Evolutionary conservation across 2,797 vertebrate genomes (phyloP).

Genomic region (Labroides dimidiatus): DNA sequence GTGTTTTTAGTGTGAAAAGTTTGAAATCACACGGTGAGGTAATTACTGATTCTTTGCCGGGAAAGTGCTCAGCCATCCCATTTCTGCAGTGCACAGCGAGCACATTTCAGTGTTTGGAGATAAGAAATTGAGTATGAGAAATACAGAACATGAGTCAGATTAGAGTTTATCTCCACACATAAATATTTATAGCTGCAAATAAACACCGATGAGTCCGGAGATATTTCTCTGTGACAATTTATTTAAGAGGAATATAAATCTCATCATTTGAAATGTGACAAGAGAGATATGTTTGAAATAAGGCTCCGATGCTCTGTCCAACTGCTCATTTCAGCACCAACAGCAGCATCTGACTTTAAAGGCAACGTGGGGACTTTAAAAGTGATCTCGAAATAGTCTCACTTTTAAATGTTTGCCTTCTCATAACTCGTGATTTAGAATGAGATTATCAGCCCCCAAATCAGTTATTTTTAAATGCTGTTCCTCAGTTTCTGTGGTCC

Average conservation of each 20-base stretch:
- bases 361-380: background rate
- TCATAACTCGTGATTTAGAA: no score
- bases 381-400: no score
- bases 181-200: constrained; percentile 1
- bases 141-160: background rate
- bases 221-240: background rate
- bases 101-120: background rate
- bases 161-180: constrained; percentile 9
- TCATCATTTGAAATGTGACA: constrained; percentile 5
- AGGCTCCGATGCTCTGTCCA: background rate
- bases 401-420: no score
- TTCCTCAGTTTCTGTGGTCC: no score
- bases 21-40: background rate
- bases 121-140: background rate
- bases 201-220: constrained; percentile 3
- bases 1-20: background rate
- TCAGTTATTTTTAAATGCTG: no score
- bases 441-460: no score
- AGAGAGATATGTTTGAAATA: constrained; percentile 16
- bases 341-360: background rate
- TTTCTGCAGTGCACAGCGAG: constrained; percentile 19
- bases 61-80: constrained; percentile 3
- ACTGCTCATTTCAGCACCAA: background rate
- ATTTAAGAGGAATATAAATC: constrained; percentile 5
- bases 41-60: background rate